phyloP scores from a whole-genome alignment of 2,113 vertebrate species.

The Spea multiplicata region DNA sequence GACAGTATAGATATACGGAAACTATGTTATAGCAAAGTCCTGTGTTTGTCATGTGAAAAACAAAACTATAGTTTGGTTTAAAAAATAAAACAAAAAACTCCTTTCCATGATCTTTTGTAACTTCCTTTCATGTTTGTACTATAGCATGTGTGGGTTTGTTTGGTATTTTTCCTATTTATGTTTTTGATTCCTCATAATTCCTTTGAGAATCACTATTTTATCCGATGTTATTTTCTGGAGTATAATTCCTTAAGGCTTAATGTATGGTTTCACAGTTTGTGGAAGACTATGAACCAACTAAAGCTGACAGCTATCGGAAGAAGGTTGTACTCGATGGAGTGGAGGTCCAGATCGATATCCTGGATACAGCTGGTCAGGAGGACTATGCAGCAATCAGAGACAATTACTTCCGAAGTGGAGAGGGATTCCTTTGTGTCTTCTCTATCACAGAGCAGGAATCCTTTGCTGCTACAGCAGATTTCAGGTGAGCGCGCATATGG shows the following conservation, averaged over 20 bases:
- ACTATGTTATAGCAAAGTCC: no score
- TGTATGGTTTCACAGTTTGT: slow-evolving; percentile 78
- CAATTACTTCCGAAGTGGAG: slow-evolving; percentile 97
- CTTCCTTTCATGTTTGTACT: neutral
- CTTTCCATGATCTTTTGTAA: no score
- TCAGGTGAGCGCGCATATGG: slow-evolving; percentile 71
- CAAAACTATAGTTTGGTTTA: no score
- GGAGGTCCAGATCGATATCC: slow-evolving; percentile 97
- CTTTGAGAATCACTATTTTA: neutral
- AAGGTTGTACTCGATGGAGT: slow-evolving; percentile 97
- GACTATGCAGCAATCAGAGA: slow-evolving; percentile 97
- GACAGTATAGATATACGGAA: no score
- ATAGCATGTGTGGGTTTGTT: neutral
- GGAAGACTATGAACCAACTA: slow-evolving; percentile 96
- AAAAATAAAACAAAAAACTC: no score
- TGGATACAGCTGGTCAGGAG: slow-evolving; percentile 95
- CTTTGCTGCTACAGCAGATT: slow-evolving; percentile 94
- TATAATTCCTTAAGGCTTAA: no score
- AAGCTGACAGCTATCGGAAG: slow-evolving; percentile 97
- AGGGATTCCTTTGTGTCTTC: slow-evolving; percentile 97
- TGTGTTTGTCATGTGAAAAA: no score
- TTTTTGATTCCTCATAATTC: neutral
- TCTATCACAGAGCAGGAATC: slow-evolving; percentile 97
- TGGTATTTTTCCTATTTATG: neutral
- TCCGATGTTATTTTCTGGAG: no score